phyloP scores from a whole-genome alignment of 2,888 invertebrate genomes.

The Iselma pallidipennis region DNA sequence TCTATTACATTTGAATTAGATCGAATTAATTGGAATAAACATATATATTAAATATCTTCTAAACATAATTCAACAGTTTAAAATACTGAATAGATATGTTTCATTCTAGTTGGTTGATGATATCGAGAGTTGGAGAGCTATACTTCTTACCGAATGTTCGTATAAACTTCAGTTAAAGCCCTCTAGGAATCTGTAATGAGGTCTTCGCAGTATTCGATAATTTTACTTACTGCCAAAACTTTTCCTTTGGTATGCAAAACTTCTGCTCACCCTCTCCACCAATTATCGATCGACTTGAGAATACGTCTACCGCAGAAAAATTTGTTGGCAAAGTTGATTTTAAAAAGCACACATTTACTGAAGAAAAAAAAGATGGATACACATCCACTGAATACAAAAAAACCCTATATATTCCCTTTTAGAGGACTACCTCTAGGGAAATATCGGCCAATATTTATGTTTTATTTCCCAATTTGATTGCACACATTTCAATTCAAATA shows the following conservation, averaged over 20 bases:
- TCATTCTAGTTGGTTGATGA: not conserved
- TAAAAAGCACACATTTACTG: not conserved
- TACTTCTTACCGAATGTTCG: constrained; percentile 23
- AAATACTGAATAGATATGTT: not conserved
- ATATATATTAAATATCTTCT: not conserved
- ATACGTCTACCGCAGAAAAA: constrained; percentile 18
- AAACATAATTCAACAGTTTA: not conserved
- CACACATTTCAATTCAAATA: not conserved
- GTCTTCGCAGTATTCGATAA: constrained; percentile 47
- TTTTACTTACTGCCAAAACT: constrained; percentile 46
- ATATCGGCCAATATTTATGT: constrained; percentile 11
- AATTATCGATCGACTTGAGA: constrained; percentile 35
- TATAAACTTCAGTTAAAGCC: constrained; percentile 36
- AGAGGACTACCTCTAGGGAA: not conserved
- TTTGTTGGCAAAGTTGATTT: constrained; percentile 16
- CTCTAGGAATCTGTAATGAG: constrained; percentile 48
- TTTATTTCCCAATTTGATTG: constrained; percentile 8
- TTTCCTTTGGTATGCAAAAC: constrained; percentile 48
- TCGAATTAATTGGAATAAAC: too few relatives aligned
- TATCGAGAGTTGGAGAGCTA: constrained; percentile 20
- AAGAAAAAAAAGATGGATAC: not conserved
- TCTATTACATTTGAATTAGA: not conserved
- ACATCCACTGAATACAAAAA: not conserved
- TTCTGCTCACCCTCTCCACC: constrained; percentile 26
- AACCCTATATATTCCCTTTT: constrained; percentile 3